phyloP scores from a whole-genome alignment of 1,140 invertebrate genomes.

The Bombus difficillimus region DNA sequence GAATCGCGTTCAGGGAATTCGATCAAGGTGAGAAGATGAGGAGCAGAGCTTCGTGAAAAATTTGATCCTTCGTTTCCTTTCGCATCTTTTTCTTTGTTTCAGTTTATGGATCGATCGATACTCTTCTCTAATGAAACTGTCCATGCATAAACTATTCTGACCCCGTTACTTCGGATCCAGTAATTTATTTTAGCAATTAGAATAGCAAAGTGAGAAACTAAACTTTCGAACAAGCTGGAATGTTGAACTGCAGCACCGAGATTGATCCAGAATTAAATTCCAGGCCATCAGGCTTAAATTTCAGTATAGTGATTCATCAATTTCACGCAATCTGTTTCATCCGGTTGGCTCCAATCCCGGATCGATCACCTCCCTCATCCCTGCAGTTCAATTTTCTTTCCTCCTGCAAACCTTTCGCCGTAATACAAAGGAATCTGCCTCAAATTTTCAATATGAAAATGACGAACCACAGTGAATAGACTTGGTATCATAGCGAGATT shows the following conservation, averaged over 20 bases:
- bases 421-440: too few relatives aligned
- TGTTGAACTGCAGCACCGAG: neutral
- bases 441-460: neutral
- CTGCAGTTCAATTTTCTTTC: neutral
- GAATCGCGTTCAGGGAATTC: conserved; percentile 1
- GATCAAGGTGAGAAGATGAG: conserved; percentile 31
- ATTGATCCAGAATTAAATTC: neutral
- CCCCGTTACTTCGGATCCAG: neutral
- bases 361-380: neutral
- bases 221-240: too few relatives aligned
- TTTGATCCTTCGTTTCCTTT: conserved; percentile 14
- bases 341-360: neutral
- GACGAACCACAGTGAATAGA: neutral
- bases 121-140: neutral
- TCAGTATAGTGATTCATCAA: neutral
- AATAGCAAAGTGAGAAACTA: neutral
- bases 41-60: conserved; percentile 19
- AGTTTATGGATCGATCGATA: conserved; percentile 20
- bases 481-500: too few relatives aligned
- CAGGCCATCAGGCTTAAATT: neutral
- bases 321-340: conserved; percentile 2
- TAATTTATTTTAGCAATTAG: neutral
- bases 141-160: neutral
- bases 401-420: too few relatives aligned
- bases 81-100: neutral